Evolutionary conservation across 2,888 invertebrate species (phyloP).

Genomic region (Pyralis farinalis): DNA sequence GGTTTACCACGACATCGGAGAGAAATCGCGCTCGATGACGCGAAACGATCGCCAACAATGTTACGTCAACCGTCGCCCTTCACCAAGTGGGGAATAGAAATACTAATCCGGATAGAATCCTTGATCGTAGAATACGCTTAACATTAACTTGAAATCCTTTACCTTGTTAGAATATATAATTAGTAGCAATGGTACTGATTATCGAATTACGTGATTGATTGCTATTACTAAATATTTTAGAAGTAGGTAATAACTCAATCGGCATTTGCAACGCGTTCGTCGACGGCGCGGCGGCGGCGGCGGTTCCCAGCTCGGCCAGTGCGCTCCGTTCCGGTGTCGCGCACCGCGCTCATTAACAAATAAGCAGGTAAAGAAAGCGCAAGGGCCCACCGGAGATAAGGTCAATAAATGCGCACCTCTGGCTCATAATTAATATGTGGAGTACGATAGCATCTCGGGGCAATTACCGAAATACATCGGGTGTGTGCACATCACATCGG

Average conservation of each 20-base stretch:
- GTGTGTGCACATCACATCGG: constrained; percentile 40
- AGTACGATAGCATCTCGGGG: constrained; percentile 53
- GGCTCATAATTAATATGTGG: constrained; percentile 68
- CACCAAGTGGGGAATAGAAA: constrained; percentile 15
- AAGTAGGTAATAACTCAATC: constrained; percentile 36
- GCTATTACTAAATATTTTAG: constrained; percentile 19
- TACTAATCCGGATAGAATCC: constrained; percentile 7
- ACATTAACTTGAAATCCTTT: not conserved
- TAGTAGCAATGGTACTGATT: constrained; percentile 12
- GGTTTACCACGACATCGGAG: constrained; percentile 9
- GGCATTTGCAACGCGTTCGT: constrained; percentile 14
- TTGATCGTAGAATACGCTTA: not conserved
- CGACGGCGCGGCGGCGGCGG: not conserved
- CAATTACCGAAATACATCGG: constrained; percentile 61
- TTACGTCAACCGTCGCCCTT: constrained; percentile 20
- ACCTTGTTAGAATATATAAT: not conserved
- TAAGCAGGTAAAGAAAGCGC: constrained; percentile 54
- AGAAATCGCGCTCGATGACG: constrained; percentile 27
- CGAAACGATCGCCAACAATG: constrained; percentile 23
- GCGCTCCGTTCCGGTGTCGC: constrained; percentile 52
- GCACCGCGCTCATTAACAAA: constrained; percentile 57
- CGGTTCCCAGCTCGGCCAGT: constrained; percentile 36
- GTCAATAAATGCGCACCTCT: constrained; percentile 70
- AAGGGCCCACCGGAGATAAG: constrained; percentile 73
- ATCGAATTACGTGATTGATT: constrained; percentile 19